Evolutionary conservation across 2,113 vertebrate genomes (phyloP).

Genomic region (Dolichotis patagonum): DNA sequence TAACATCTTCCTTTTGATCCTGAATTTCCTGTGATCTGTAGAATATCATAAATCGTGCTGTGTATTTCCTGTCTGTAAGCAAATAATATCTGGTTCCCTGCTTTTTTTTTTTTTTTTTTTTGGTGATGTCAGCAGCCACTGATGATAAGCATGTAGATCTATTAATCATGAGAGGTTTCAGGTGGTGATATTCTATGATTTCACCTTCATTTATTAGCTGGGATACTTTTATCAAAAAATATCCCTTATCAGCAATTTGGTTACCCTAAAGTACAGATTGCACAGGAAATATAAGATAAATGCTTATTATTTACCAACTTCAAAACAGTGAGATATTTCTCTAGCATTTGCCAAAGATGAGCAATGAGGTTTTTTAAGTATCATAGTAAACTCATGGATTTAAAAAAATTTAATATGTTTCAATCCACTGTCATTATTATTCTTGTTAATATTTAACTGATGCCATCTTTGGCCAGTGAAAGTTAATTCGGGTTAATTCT

Average conservation of each 20-base stretch:
- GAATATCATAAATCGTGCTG: background rate
- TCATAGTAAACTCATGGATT: background rate
- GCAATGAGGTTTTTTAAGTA: background rate
- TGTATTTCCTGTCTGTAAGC: background rate
- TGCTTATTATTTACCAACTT: conserved; percentile 7
- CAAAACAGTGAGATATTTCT: background rate
- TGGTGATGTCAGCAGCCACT: background rate
- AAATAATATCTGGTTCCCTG: background rate
- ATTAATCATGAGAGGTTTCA: background rate
- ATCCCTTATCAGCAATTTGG: background rate
- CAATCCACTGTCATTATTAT: background rate
- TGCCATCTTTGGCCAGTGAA: background rate
- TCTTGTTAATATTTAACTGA: conserved; percentile 4
- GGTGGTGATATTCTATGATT: background rate
- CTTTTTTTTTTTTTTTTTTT: background rate
- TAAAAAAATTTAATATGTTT: background rate
- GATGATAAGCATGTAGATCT: background rate
- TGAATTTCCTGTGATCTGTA: background rate
- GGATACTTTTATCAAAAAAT: background rate
- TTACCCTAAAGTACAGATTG: background rate
- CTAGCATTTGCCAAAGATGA: background rate
- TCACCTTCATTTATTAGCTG: background rate
- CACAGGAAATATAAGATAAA: background rate
- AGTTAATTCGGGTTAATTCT: background rate
- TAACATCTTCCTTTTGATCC: background rate